Base-by-base conservation (phyloP, 2,888 invertebrate species). In the Hyposoter didymator region DNA sequence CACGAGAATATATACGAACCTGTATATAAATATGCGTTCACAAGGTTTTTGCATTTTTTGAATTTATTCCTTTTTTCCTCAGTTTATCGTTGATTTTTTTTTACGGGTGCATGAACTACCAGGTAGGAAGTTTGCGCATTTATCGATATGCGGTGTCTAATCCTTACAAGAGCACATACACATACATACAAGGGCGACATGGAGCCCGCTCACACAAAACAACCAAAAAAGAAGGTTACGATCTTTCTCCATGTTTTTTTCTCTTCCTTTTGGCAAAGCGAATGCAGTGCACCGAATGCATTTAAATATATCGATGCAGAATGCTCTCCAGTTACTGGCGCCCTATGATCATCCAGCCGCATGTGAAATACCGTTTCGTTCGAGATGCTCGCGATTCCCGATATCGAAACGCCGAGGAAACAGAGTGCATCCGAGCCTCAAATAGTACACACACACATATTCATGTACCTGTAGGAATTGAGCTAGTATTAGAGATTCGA, bases 351-450 rank as follows among this genome's bases (percentile, higher is more conserved):
- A 72, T 76, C 47, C 76, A 67, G 76, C 49, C 76, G 62, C 59
- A 66, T 66, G 82, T 74, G 70, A 76, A 81, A 87, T 87, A 85
- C 87, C 87, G 88, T 87, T 87, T 80, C 78, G 85, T 47, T 22
- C 74, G 74, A 62, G 74, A 75, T 62, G 52, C 62, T 76, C 69
- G 84, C 80, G 80, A 85, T 88, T 80, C 66, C 76, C 85, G 79
- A 87, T 88, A 87, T 87, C 88, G 81, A 85, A 87, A 87, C 82
- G 78, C 72, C 59, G 35, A 78, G 78, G 22, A 22, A 78, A 70
- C 69, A 64, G 67, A 64, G 73, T 64, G 75, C 83, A 85, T 76
- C 70, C 76, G 62, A 45, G 28, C 28, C 73, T 69, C 78, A 62
- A 75, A 70, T 82, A 73, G 12, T 19, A 64, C 67, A 66, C 47